phyloP scores from a whole-genome alignment of 2,888 invertebrate genomes.

The Tubiluchus corallicola region DNA sequence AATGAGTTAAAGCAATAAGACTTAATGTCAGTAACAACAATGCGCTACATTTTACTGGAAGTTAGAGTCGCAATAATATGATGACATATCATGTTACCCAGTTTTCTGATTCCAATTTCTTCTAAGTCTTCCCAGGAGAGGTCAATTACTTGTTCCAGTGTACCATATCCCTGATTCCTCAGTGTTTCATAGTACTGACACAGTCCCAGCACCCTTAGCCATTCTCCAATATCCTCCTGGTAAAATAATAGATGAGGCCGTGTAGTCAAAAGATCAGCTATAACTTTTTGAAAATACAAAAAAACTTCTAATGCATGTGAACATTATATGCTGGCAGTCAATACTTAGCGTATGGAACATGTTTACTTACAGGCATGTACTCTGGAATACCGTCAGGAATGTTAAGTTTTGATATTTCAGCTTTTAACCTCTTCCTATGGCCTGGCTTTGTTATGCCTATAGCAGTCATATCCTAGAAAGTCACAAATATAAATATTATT shows the following conservation, averaged over 20 bases:
- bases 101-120: constrained; percentile 50
- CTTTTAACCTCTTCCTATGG: constrained; percentile 84
- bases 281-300: background rate
- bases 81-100: constrained; percentile 23
- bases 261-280: too few relatives aligned
- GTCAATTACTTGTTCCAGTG: constrained; percentile 80
- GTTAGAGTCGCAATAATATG: constrained; percentile 5
- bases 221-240: constrained; percentile 83
- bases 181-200: constrained; percentile 81
- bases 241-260: constrained; percentile 9
- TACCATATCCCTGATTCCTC: constrained; percentile 76
- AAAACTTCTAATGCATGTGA: background rate
- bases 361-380: constrained; percentile 30
- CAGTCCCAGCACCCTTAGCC: constrained; percentile 71
- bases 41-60: background rate
- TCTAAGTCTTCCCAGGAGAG: constrained; percentile 98
- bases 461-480: constrained; percentile 39
- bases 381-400: constrained; percentile 87
- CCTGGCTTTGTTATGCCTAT: constrained; percentile 83
- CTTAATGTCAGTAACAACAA: background rate
- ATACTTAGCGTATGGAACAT: too few relatives aligned
- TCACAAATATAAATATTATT: too few relatives aligned
- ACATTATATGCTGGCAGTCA: too few relatives aligned
- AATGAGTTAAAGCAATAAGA: too few relatives aligned
- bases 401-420: constrained; percentile 82